phyloP scores from a whole-genome alignment of 2,888 invertebrate genomes.

The Melieria omissa region DNA sequence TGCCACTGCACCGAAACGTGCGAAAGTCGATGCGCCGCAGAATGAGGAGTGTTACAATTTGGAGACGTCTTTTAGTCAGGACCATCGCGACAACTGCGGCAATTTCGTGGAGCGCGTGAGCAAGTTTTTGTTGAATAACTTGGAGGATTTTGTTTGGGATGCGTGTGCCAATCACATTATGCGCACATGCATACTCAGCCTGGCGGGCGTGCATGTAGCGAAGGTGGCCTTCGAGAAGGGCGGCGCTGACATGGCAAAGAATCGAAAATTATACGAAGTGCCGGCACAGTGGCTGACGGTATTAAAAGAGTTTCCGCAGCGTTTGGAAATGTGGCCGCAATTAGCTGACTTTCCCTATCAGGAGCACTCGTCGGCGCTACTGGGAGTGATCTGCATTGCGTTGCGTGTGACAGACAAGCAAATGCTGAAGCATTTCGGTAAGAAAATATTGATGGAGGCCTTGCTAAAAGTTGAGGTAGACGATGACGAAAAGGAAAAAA shows the following conservation, averaged over 20 bases:
- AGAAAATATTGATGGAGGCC: constrained; percentile 72
- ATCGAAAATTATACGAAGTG: constrained; percentile 63
- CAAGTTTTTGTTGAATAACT: constrained; percentile 83
- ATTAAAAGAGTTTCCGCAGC: constrained; percentile 73
- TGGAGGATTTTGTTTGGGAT: constrained; percentile 86
- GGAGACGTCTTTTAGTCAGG: constrained; percentile 60
- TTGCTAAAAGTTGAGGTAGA: constrained; percentile 50
- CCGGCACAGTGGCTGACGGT: constrained; percentile 73
- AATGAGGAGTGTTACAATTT: constrained; percentile 60
- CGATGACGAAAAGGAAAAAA: constrained; percentile 48
- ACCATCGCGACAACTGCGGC: constrained; percentile 71
- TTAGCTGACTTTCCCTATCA: constrained; percentile 78
- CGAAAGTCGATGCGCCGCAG: constrained; percentile 47
- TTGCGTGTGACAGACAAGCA: constrained; percentile 72
- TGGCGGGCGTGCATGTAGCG: constrained; percentile 74
- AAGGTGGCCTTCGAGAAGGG: constrained; percentile 68
- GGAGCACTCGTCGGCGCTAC: constrained; percentile 77
- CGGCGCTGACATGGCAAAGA: constrained; percentile 54
- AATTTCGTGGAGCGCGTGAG: constrained; percentile 77
- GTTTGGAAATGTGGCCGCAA: constrained; percentile 80
- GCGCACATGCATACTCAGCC: constrained; percentile 76
- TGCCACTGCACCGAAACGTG: constrained; percentile 54
- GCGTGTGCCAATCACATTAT: constrained; percentile 81
- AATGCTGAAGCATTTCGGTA: constrained; percentile 72
- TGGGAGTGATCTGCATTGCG: constrained; percentile 72